These are phyloP conservation scores for Rhingia rostrata DNA, from an alignment of 2,888 invertebrate species.

Conservation along the genomic window DNA sequence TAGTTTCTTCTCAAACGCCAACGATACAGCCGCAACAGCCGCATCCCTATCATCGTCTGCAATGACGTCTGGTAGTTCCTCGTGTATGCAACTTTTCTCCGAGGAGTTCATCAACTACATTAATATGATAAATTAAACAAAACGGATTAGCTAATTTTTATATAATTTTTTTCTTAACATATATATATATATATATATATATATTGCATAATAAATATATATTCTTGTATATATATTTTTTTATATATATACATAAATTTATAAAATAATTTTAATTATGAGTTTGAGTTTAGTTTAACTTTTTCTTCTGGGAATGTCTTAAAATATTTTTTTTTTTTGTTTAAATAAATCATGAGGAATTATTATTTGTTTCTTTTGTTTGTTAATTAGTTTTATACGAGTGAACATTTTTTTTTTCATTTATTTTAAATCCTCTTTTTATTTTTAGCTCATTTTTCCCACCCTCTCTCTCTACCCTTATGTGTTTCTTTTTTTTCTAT, in stretches of 20 bases:
- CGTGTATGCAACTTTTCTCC: constrained; percentile 86
- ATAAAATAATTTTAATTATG: constrained; percentile 60
- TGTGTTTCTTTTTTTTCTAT: constrained; percentile 21
- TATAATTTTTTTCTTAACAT: constrained; percentile 51
- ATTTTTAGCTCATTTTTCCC: constrained; percentile 70
- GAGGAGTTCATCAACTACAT: constrained; percentile 86
- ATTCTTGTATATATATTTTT: constrained; percentile 10
- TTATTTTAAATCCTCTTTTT: constrained; percentile 71
- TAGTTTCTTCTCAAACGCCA: constrained; percentile 67
- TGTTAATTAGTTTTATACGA: constrained; percentile 72
- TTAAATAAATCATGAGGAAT: constrained; percentile 27
- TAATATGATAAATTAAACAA: constrained; percentile 85
- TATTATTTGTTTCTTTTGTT: constrained; percentile 69
- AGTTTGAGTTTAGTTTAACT: constrained; percentile 55
- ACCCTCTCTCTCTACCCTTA: constrained; percentile 33
- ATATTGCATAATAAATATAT: no score
- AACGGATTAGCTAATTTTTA: constrained; percentile 72
- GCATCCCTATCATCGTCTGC: constrained; percentile 40
- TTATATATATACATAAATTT: constrained; percentile 57
- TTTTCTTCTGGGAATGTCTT: constrained; percentile 47
- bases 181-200: constrained; percentile 3
- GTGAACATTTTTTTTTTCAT: constrained; percentile 30
- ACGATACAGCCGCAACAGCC: constrained; percentile 40
- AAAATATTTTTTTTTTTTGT: constrained; percentile 20
- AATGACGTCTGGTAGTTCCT: constrained; percentile 80